phyloP scores from a whole-genome alignment of 1,140 invertebrate genomes.

The Caerostris darwini region DNA sequence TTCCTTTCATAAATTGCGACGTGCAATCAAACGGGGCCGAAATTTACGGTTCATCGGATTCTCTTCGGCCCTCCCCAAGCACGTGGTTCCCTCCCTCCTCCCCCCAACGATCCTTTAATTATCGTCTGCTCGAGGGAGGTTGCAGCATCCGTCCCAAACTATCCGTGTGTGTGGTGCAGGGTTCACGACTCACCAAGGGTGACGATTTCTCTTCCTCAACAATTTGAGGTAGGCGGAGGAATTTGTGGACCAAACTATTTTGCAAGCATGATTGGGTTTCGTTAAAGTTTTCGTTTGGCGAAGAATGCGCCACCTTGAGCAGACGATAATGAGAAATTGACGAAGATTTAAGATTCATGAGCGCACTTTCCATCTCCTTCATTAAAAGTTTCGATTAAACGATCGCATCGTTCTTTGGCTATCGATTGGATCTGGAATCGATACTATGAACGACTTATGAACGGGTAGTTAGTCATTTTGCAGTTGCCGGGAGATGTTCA shows the following conservation, averaged over 20 bases:
- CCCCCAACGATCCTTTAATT: constrained; percentile 21
- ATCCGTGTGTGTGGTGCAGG: not conserved
- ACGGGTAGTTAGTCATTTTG: too few species aligned
- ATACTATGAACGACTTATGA: too few species aligned
- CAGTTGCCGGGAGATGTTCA: too few species aligned
- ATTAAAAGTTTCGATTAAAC: constrained; percentile 39
- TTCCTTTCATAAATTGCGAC: constrained; percentile 30
- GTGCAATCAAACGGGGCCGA: constrained; percentile 16
- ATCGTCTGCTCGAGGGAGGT: not conserved
- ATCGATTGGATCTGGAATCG: constrained; percentile 19
- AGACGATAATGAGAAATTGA: constrained; percentile 19
- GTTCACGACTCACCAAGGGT: constrained; percentile 9
- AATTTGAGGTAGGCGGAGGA: not conserved
- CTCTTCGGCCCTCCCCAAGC: not conserved
- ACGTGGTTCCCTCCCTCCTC: not conserved
- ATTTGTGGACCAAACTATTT: not conserved
- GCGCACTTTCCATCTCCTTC: constrained; percentile 8
- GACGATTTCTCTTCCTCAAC: constrained; percentile 28
- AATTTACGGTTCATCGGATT: constrained; percentile 25
- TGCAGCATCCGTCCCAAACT: not conserved
- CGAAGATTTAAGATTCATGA: constrained; percentile 30
- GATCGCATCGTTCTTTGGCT: not conserved
- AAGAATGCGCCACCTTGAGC: constrained; percentile 30
- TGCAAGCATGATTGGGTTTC: constrained; percentile 23
- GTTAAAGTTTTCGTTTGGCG: constrained; percentile 3